These are phyloP conservation scores for Polypedilum vanderplanki DNA, from an alignment of 1,140 invertebrate species.

Conservation along the genomic window DNA sequence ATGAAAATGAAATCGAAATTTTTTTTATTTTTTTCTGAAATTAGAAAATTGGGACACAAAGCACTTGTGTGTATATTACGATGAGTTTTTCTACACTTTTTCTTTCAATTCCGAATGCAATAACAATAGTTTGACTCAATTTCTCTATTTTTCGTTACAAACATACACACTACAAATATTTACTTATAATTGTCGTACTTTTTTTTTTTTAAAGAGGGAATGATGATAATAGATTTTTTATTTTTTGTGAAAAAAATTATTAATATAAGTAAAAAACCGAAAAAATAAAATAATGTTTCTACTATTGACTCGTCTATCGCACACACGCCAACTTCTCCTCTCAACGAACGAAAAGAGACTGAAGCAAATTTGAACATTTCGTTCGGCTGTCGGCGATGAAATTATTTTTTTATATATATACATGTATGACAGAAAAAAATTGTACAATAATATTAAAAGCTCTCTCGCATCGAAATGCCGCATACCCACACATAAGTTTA, in stretches of 20 bases:
- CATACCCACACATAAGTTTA: background rate
- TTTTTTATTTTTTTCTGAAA: background rate
- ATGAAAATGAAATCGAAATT: constrained; percentile 21
- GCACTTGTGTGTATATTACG: background rate
- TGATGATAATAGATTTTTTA: background rate
- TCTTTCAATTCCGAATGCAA: background rate
- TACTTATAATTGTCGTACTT: background rate
- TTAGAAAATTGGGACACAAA: constrained; percentile 21
- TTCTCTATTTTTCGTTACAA: background rate
- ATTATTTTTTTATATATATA: background rate
- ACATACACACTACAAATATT: background rate
- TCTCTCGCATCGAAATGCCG: background rate
- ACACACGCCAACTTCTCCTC: constrained; percentile 15
- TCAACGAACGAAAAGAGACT: constrained; percentile 14
- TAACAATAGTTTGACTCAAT: background rate
- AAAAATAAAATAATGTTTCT: background rate
- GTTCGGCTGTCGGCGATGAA: background rate
- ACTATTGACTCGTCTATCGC: background rate
- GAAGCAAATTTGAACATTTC: constrained; percentile 2
- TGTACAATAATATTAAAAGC: background rate
- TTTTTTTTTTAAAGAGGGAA: background rate
- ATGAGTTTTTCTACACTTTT: background rate
- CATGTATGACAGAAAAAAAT: constrained; percentile 10
- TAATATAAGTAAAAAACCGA: background rate
- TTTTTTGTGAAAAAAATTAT: background rate